Base-by-base conservation (phyloP, 2,888 invertebrate genomes). In the Erpobdella octoculata region DNA sequence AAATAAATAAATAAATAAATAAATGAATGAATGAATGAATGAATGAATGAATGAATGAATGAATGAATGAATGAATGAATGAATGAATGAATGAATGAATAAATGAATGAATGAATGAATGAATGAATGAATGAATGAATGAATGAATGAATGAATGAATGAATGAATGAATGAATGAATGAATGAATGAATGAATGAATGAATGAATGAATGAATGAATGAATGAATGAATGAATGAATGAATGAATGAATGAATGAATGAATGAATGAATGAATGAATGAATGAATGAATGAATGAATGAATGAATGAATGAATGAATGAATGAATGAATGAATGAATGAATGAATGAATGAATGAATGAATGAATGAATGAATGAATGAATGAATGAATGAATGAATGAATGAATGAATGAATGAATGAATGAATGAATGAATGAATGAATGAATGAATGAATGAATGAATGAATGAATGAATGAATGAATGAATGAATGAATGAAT, bases 401-500 rank as follows among this genome's bases (percentile, higher is more conserved):
- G 59, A 21, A 59, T 59, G 59, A 25, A 59, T n/a, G 12, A 25
- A 59, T 59, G 59, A 25, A 59, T 59, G 59, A 25, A 59, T 18
- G 12, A 21, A 59, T 59, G 21, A 21, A 59, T 59, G 21, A 21
- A 59, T 18, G 8, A 21, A 59, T 59, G 59, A 21, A 59, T 59
- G 59, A 21, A 59, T 18, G 12, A 21, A 59, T 59, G 59, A 25
- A 59, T 15, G 59, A 25, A 59, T 18, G 12, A 25, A 59, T 59
- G 59, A 25, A 59, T 59, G 59, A 25, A 59, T 18, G 12, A 25
- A 59, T 59, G 59, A 25, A 59, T 59, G 59, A 25, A 59, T 18
- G 12, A 25, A 59, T 59, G 59, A 25, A 59, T 59, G 59, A 25
- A 59, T 59, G 59, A 25, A 59, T 59, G 59, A 25, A 59, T 59